Percentiles rank a stretch among this genome's conserved stretches.
Evolutionary conservation across 2,888 invertebrate genomes (phyloP).

Genomic region (Auanema sp.): DNA sequence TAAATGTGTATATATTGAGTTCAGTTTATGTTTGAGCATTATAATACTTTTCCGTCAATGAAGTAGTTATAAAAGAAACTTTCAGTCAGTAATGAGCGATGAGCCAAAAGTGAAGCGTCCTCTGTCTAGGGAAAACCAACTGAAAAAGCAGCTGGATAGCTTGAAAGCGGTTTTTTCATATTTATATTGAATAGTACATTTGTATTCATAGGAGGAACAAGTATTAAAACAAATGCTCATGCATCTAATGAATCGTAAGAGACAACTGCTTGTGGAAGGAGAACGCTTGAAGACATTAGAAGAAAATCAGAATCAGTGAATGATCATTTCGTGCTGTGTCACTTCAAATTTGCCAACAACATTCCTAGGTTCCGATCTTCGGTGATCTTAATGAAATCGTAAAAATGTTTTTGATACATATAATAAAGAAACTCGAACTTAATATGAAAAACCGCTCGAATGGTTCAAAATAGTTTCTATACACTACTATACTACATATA

Average conservation of each 20-base stretch:
- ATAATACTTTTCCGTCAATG: not conserved
- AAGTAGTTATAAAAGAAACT: not conserved
- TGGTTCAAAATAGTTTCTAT: too few species aligned
- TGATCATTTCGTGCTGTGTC: too few species aligned
- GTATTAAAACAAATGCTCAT: slow-evolving; percentile 1
- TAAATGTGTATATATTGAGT: not conserved
- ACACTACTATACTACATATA: too few species aligned
- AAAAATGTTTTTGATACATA: too few species aligned
- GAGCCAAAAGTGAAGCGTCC: not conserved
- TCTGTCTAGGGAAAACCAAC: not conserved
- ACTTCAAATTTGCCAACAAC: too few species aligned
- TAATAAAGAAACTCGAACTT: too few species aligned
- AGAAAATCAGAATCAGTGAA: not conserved
- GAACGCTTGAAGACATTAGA: slow-evolving; percentile 9
- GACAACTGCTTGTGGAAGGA: slow-evolving; percentile 1
- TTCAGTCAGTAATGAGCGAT: not conserved
- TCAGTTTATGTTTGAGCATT: not conserved
- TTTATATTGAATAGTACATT: too few species aligned
- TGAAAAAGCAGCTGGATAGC: not conserved
- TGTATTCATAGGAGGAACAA: slow-evolving; percentile 10
- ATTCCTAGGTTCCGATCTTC: too few species aligned
- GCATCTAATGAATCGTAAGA: slow-evolving; percentile 2
- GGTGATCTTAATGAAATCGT: too few species aligned
- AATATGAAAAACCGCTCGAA: too few species aligned
- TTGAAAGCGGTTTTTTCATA: too few species aligned